Conservation (phyloP, 2,797 vertebrate genomes). For the Thunnus albacares region DNA sequence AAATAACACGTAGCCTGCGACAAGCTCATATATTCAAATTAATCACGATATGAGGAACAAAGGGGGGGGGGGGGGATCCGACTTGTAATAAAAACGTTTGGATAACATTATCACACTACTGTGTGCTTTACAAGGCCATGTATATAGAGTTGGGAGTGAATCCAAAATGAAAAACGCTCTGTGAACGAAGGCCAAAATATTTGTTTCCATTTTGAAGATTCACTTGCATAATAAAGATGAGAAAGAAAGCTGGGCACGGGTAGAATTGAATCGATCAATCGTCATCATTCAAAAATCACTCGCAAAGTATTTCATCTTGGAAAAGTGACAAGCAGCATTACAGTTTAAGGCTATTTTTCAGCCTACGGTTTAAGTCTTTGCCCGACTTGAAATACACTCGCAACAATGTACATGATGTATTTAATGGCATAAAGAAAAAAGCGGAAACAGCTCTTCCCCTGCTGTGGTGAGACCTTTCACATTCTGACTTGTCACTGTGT, state of each 20-base stretch:
- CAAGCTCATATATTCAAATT: constrained; percentile 15
- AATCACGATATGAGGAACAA: constrained; percentile 9
- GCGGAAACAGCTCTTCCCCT: constrained; percentile 41
- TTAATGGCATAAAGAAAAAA: constrained; percentile 66
- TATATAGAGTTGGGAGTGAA: constrained; percentile 50
- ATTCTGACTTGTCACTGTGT: constrained; percentile 47
- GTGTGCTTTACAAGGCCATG: constrained; percentile 69
- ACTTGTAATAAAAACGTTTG: constrained; percentile 54
- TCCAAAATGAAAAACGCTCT: constrained; percentile 61
- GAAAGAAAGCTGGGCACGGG: constrained; percentile 9
- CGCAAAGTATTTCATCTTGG: constrained; percentile 61
- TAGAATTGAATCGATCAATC: constrained; percentile 33
- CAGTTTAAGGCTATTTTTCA: constrained; percentile 75
- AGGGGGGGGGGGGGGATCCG: constrained; percentile 1
- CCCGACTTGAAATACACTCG: constrained; percentile 46
- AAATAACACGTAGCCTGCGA: constrained; percentile 20
- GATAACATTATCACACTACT: constrained; percentile 47
- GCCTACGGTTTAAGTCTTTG: constrained; percentile 61
- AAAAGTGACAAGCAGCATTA: constrained; percentile 78
- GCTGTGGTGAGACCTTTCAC: constrained; percentile 50
- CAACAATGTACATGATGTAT: constrained; percentile 57
- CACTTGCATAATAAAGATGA: constrained; percentile 70
- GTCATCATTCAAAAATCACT: constrained; percentile 24
- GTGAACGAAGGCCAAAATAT: constrained; percentile 54
- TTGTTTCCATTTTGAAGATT: constrained; percentile 53